Evolutionary conservation across 2,888 invertebrate genomes (phyloP), one percentile per base, ranked within the genome.

Genomic region (Conistra vaccinii): DNA sequence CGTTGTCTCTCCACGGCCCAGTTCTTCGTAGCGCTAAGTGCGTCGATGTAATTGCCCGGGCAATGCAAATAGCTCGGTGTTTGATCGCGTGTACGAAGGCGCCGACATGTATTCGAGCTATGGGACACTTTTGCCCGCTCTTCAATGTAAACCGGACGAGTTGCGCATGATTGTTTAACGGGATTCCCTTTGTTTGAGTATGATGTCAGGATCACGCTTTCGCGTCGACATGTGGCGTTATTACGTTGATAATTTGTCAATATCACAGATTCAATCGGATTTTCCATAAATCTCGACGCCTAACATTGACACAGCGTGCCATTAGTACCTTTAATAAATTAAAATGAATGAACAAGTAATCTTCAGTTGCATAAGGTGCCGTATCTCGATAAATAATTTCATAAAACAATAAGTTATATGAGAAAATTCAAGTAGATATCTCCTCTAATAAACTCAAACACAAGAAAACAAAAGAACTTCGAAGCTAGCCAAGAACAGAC

Each of bases 1-100:
- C 94, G 94, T 92, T 96, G 96, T 96, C 93, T 90, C 89, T 90
- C 92, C 93, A 92, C 95, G 95, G 94, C 93, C 94, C 94, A 95
- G 95, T 95, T 96, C 93, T 89, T 88, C 91, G 91, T 90, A 92
- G 91, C 91, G 93, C 92, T 96, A 96, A 96, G 96, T 96, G 96
- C 94, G 90, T 88, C 91, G 93, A 90, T 95, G 96, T 96, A 95
- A 95, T 95, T 95, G 95, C 94, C 91, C 93, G 92, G 85, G 85
- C 92, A 94, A 95, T 95, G 95, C 94, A 96, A 96, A 96, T 94
- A 95, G 91, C 85, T 78, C 73, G 72, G 82, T 92, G 90, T 92
- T 92, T 91, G 92, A 94, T 93, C 89, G 89, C 75, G 80, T 88
- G 89, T 87, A 77, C 69, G 86, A 82, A 85, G 87, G 90, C 90